Conservation (phyloP, 2,113 vertebrate species). For the Megaleporinus macrocephalus region DNA sequence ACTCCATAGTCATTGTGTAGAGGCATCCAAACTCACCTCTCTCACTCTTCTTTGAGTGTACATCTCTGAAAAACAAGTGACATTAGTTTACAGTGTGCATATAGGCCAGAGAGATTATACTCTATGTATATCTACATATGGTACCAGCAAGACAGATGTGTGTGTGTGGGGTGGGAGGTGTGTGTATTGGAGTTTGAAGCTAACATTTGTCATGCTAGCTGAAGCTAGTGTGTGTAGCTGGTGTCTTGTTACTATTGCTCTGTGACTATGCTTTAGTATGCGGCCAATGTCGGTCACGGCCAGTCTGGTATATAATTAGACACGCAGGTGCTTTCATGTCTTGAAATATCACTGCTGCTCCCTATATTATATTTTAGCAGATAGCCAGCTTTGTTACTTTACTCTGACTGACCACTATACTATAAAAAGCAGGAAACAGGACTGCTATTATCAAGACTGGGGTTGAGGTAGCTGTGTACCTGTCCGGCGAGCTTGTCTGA, state of each 20-base stretch:
- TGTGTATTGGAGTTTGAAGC: neutral
- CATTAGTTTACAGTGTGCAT: neutral
- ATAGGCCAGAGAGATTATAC: neutral
- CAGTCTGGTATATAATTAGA: constrained; percentile 65
- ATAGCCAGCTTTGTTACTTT: constrained; percentile 27
- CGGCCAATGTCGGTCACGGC: constrained; percentile 37
- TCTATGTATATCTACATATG: neutral
- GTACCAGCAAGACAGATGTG: neutral
- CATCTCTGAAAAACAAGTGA: constrained; percentile 68
- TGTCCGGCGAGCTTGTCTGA: constrained; percentile 67
- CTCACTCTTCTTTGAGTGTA: constrained; percentile 63
- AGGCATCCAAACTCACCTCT: constrained; percentile 67
- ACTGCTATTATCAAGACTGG: neutral
- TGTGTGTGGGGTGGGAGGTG: neutral
- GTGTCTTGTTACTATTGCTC: constrained; percentile 67
- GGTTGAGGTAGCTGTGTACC: constrained; percentile 41
- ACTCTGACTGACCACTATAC: neutral
- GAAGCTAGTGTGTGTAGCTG: constrained; percentile 30
- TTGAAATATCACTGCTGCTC: constrained; percentile 50
- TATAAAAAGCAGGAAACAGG: neutral
- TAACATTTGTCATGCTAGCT: constrained; percentile 35
- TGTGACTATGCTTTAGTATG: constrained; percentile 49
- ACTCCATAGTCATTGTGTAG: neutral
- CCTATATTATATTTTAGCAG: constrained; percentile 7
- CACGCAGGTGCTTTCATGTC: constrained; percentile 33